Base-by-base conservation (phyloP, 2,888 invertebrate genomes). In the Drosophila basisetae region DNA sequence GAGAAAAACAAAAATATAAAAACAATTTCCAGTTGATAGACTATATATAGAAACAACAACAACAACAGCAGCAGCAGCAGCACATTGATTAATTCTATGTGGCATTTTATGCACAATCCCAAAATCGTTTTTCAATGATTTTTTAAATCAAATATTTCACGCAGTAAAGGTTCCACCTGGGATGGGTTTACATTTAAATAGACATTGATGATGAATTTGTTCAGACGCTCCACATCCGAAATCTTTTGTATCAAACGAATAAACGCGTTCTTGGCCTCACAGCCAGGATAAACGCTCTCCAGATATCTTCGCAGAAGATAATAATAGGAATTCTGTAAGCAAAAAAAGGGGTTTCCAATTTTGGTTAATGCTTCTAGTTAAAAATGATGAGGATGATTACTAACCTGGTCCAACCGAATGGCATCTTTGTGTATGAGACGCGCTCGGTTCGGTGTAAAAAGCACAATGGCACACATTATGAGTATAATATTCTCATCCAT, bases 131-230 rank as follows among this genome's bases (percentile, higher is more conserved):
- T 28, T 92, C 84, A 94, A 76, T 93, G 93, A 91, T 94, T 96
- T 91, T 98, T 98, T 74, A 99, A 94, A 94, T 99, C 98, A 90
- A 99, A 98, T 91, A 99, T 98, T 95, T 99, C 99, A 92, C 98
- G 96, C 54, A 99, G 94, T 43, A 99, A 94, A 0, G 99, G 99
- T 90, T 98, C 98, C 53, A 99, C 97, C 91, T 96, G 96, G 71
- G 96, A 95, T 37, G 99, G 98, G 94, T 99, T 98, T 1, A 98
- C 97, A 93, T 98, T 97, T 33, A 99, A 94, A 93, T 98, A 97
- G 6, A 98, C 97, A 47, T 96, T 96, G 11, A 98, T 97, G n/a
- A 98, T 96, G 86, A 97, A 97, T 84, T 98, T 98, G 72, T 98
- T 97, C 62, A 99, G 94, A 90, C 96, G 96, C 82, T 97, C 96